These are phyloP conservation scores for Manis pentadactyla DNA, from an alignment of 2,797 vertebrate genomes.

Conservation along the genomic window DNA sequence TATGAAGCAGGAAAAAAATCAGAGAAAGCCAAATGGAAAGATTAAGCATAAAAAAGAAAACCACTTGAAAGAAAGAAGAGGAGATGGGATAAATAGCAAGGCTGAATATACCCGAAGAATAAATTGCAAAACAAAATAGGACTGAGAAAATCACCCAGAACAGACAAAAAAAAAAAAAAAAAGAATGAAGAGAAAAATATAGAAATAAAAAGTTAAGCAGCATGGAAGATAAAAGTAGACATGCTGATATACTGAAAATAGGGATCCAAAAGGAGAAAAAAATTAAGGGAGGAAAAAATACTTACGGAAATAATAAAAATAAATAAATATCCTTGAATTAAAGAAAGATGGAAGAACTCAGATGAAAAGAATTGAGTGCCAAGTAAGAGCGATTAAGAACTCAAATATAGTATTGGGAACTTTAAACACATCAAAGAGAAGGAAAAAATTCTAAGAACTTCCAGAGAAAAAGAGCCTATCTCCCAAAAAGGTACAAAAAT, in stretches of 20 bases:
- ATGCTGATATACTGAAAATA: background rate
- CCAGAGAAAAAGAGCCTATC: background rate
- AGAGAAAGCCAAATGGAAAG: background rate
- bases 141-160: background rate
- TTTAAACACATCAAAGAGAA: background rate
- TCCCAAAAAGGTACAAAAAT: background rate
- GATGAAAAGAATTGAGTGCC: background rate
- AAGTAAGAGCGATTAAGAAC: conserved; percentile 26
- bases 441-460: conserved; percentile 32
- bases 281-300: background rate
- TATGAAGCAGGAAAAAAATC: background rate
- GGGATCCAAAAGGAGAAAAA: background rate
- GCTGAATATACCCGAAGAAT: background rate
- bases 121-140: background rate
- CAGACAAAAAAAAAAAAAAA: background rate
- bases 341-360: conserved; percentile 4
- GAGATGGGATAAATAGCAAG: background rate
- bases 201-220: conserved; percentile 31
- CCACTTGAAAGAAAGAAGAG: background rate
- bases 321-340: conserved; percentile 16
- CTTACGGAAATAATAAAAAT: conserved; percentile 23
- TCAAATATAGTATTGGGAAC: background rate
- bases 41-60: background rate
- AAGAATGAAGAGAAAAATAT: background rate
- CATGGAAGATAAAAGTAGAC: background rate